Percentiles rank a stretch among this genome's conserved stretches.
Evolutionary conservation across 2,888 invertebrate species (phyloP).

Genomic region (Petrolisthes manimaculis): DNA sequence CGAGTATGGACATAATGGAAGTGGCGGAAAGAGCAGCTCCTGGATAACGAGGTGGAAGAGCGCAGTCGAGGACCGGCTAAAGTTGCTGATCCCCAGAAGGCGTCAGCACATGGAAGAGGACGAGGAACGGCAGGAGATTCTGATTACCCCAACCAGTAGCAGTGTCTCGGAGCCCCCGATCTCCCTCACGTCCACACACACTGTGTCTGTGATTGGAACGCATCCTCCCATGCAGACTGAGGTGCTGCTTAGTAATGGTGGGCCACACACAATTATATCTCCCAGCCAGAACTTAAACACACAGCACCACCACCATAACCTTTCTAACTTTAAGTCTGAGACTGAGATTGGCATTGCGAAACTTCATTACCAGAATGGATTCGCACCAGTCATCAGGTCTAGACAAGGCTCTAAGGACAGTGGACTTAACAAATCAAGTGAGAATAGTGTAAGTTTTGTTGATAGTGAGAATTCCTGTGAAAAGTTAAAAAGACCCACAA

Average conservation of each 20-base stretch:
- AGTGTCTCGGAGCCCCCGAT: conserved; percentile 61
- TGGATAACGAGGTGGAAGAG: conserved; percentile 48
- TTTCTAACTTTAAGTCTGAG: conserved; percentile 56
- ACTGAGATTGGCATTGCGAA: conserved; percentile 64
- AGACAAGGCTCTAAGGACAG: conserved; percentile 62
- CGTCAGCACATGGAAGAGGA: conserved; percentile 52
- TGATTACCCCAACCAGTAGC: conserved; percentile 58
- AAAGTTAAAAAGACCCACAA: conserved; percentile 57
- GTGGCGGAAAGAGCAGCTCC: conserved; percentile 43
- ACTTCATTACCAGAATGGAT: conserved; percentile 57
- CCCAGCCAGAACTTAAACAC: conserved; percentile 51
- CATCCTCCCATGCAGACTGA: conserved; percentile 53
- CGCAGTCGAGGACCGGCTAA: conserved; percentile 52
- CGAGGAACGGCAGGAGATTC: conserved; percentile 53
- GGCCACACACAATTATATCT: conserved; percentile 51
- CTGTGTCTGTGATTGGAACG: conserved; percentile 40
- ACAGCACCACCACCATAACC: conserved; percentile 39
- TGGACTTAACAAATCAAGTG: conserved; percentile 63
- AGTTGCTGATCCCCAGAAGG: conserved; percentile 44
- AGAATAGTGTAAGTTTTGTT: conserved; percentile 61
- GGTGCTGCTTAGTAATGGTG: conserved; percentile 58
- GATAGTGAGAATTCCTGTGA: conserved; percentile 62
- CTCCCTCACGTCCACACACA: conserved; percentile 49
- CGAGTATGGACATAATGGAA: conserved; percentile 20
- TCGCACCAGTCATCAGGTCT: conserved; percentile 55